Evolutionary conservation across 2,888 invertebrate species (phyloP).

Genomic region (Diachrysia chrysitis): DNA sequence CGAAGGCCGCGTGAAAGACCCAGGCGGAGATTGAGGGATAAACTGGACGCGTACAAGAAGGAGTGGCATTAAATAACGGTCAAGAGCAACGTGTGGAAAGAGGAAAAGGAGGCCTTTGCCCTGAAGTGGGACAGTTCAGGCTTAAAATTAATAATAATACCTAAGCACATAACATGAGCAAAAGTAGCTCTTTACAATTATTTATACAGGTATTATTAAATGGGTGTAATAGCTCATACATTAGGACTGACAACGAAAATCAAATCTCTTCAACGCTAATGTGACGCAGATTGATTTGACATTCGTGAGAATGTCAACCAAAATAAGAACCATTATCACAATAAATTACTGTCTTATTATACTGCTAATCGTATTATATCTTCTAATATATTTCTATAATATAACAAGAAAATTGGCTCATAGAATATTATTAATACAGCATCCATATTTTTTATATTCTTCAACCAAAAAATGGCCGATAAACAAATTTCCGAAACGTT

Average conservation of each 20-base stretch:
- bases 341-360: background rate
- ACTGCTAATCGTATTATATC: background rate
- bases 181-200: too few species aligned
- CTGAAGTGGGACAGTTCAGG: too few species aligned
- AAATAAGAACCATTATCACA: background rate
- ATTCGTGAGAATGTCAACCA: slow-evolving; percentile 6
- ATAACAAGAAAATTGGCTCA: background rate
- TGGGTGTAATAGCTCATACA: background rate
- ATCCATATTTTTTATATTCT: background rate
- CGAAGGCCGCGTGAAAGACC: too few species aligned
- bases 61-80: too few species aligned
- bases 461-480: slow-evolving; percentile 14
- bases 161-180: too few species aligned
- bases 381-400: background rate
- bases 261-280: background rate
- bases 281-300: slow-evolving; percentile 10
- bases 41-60: too few species aligned
- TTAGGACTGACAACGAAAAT: background rate
- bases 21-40: too few species aligned
- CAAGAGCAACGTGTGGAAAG: too few species aligned
- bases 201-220: background rate
- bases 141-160: too few species aligned
- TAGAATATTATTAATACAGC: slow-evolving; percentile 9
- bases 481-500: slow-evolving; percentile 11
- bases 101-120: too few species aligned